A percentile compares a stretch with the other conserved stretches of the same genome.
Conservation (phyloP, 2,888 invertebrate species). For the Tiliacea citrago region DNA sequence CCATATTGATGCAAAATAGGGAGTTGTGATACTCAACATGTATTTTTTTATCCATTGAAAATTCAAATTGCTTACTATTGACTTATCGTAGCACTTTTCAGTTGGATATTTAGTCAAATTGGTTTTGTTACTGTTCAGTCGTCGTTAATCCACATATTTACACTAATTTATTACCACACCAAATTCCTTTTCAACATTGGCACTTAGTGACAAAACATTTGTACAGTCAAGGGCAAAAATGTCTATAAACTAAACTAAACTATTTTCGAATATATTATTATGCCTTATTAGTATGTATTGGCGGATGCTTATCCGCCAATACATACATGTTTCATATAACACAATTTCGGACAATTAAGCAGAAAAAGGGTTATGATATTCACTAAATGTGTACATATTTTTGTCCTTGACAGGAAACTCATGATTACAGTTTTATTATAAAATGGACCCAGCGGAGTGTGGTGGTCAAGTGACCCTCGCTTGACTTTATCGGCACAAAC, state of each 20-base stretch:
- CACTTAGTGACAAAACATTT: neutral
- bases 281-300: neutral
- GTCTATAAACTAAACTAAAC: too few relatives aligned
- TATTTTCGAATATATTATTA: neutral
- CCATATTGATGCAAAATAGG: neutral
- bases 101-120: neutral
- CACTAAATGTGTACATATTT: neutral
- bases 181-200: neutral
- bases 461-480: neutral
- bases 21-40: neutral
- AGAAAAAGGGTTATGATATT: neutral
- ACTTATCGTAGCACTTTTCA: neutral
- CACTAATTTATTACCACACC: neutral
- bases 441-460: constrained; percentile 25
- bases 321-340: neutral
- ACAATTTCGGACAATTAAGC: neutral
- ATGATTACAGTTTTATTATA: constrained; percentile 4
- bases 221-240: constrained; percentile 1
- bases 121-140: neutral
- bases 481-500: neutral
- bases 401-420: constrained; percentile 31
- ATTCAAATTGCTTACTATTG: neutral
- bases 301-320: neutral
- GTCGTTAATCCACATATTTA: neutral
- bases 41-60: neutral